Percentiles rank a stretch among this genome's conserved stretches.
Conservation (phyloP, 1,140 invertebrate genomes). For the Aphaenogaster floridana region DNA sequence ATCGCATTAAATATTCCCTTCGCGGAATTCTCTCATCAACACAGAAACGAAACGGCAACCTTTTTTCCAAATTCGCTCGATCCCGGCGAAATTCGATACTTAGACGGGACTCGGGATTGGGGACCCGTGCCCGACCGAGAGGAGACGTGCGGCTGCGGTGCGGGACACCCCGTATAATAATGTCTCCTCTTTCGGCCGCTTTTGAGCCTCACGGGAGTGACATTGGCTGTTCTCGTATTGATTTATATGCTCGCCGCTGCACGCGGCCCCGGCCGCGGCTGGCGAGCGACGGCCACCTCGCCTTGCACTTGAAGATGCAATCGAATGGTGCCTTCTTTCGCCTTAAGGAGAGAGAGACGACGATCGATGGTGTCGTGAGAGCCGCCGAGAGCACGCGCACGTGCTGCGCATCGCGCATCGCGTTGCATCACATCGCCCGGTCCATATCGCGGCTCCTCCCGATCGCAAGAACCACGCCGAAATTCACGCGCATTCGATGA, state of each 20-base stretch:
- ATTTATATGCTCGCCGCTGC: conserved; percentile 59
- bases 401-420: conserved; percentile 51
- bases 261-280: conserved; percentile 39
- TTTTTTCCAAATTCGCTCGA: background rate
- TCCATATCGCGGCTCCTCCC: conserved; percentile 2
- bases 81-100: conserved; percentile 1
- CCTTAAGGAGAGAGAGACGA: conserved; percentile 34
- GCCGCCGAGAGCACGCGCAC: conserved; percentile 48
- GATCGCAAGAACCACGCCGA: background rate
- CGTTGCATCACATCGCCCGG: background rate
- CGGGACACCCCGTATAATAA: conserved; percentile 44
- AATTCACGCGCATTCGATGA: conserved; percentile 10
- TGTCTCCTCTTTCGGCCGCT: conserved; percentile 44
- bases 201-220: conserved; percentile 58
- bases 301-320: conserved; percentile 65
- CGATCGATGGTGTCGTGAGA: conserved; percentile 57
- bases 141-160: background rate
- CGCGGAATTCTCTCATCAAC: background rate
- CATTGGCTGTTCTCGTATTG: conserved; percentile 64
- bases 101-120: background rate
- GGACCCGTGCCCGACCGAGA: background rate
- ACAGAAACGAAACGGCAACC: background rate
- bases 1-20: background rate
- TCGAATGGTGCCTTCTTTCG: conserved; percentile 54
- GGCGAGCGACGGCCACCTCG: conserved; percentile 51